Percentiles rank a stretch among this genome's conserved stretches.
These are phyloP conservation scores for Papilio elwesi DNA, from an alignment of 2,888 invertebrate genomes.

Conservation along the genomic window DNA sequence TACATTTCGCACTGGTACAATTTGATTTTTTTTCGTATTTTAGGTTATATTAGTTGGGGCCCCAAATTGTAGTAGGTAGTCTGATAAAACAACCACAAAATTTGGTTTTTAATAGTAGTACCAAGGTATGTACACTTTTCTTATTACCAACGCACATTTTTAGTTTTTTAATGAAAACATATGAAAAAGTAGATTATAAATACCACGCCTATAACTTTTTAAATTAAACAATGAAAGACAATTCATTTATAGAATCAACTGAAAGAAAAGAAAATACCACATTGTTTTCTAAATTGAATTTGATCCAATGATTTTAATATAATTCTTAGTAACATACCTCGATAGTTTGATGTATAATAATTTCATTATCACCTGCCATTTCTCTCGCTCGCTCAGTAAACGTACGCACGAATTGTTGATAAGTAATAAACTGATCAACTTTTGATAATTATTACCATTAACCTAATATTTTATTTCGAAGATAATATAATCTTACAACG, in stretches of 20 bases:
- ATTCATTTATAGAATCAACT: not conserved
- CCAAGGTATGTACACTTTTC: not conserved
- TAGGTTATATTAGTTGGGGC: too few relatives aligned
- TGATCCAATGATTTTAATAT: not conserved
- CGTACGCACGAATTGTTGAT: conserved; percentile 27
- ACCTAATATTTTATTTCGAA: conserved; percentile 30
- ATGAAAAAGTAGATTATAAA: not conserved
- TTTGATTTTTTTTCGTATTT: too few relatives aligned
- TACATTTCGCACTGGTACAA: too few relatives aligned
- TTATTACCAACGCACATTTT: not conserved
- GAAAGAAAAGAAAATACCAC: too few relatives aligned
- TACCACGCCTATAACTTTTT: not conserved
- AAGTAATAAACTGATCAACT: conserved; percentile 36
- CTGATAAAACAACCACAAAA: too few relatives aligned
- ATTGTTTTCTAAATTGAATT: not conserved
- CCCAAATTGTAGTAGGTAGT: too few relatives aligned
- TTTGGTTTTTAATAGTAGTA: not conserved
- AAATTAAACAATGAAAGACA: not conserved
- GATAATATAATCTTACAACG: conserved; percentile 24
- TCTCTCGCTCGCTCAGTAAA: not conserved
- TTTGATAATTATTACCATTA: conserved; percentile 26
- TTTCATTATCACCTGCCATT: conserved; percentile 38
- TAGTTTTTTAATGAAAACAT: not conserved
- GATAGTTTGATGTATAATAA: conserved; percentile 22
- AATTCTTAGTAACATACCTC: conserved; percentile 22